Evolutionary conservation across 1,140 invertebrate genomes (phyloP), one percentile per base, ranked within the genome.

Genomic region (Megalopta genalis): DNA sequence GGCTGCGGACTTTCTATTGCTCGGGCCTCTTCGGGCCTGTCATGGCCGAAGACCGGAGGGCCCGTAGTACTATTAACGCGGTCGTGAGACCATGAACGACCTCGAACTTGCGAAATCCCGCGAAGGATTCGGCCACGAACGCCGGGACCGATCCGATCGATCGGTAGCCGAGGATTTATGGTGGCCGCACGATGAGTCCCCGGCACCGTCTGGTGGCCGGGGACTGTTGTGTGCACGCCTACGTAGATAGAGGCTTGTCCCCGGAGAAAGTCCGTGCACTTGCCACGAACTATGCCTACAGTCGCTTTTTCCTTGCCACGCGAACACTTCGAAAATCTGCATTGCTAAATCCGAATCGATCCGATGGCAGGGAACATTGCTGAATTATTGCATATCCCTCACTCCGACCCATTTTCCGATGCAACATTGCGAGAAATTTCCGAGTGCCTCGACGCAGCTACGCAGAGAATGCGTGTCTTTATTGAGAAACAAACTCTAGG

Each of bases 251-350:
- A 69, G 67, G 64, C 77, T 69, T 78, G 86, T 76, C 68, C 57
- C 64, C 16, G 85, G 86, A 87, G 86, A 87, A 87, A 87, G 86
- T 85, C 9, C 18, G 63, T 63, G 60, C 71, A 69, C 74, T 81
- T 46, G 79, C 42, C 74, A 76, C 69, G 71, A 80, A 80, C 63
- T 68, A 59, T 57, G 52, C 32, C 25, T 60, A 23, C 27, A 76
- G 49, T 49, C 46, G 67, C 60, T 83, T 66, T 75, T 80, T 83
- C 52, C 16, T 67, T 25, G 37, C 2, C 59, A 18, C 69, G 42
- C 12, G 32, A n/a, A 21, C 7, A 37, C 63, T 65, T 76, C 67
- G 59, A 66, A 80, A 84, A 72, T 72, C 46, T 21, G 0, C 23
- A 59, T 18, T 16, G 59, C 14, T 32, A 62, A 62, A 5, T 1